Evolutionary conservation across 2,113 vertebrate species (phyloP).

Genomic region (Pseudorhombus dupliciocellatus): DNA sequence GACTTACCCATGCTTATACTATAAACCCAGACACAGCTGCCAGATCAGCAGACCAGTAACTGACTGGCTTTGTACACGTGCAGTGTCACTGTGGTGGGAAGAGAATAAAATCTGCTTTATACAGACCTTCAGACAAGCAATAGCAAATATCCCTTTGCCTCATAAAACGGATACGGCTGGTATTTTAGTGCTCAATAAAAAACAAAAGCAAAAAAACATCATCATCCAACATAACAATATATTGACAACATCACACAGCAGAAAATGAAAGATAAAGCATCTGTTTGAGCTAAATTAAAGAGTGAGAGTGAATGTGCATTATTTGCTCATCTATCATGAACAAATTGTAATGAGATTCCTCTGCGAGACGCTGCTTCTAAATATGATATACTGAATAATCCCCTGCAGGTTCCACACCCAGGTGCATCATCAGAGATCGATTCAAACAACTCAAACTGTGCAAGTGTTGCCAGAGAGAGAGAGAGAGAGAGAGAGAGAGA

Average conservation of each 20-base stretch:
- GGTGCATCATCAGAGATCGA: slow-evolving; percentile 34
- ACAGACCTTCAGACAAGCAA: slow-evolving; percentile 10
- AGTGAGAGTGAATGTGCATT: slow-evolving; percentile 10
- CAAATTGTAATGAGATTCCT: slow-evolving; percentile 42
- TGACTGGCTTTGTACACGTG: slow-evolving; percentile 35
- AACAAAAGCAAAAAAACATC: background rate
- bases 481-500: no score
- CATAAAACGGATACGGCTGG: slow-evolving; percentile 7
- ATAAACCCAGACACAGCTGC: slow-evolving; percentile 47
- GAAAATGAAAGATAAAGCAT: slow-evolving; percentile 29
- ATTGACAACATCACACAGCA: slow-evolving; percentile 1
- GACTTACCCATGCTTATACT: slow-evolving; percentile 39
- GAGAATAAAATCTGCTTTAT: slow-evolving; percentile 32
- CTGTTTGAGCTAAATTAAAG: background rate
- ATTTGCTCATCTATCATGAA: slow-evolving; percentile 30
- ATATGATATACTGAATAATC: slow-evolving; percentile 45
- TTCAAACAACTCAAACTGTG: slow-evolving; percentile 26
- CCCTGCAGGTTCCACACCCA: slow-evolving; percentile 21
- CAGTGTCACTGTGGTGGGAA: slow-evolving; percentile 8
- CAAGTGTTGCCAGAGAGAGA: slow-evolving; percentile 37
- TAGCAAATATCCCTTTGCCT: slow-evolving; percentile 5
- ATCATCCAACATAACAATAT: slow-evolving; percentile 16
- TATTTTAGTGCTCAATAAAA: slow-evolving; percentile 9
- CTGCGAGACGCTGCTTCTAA: slow-evolving; percentile 31
- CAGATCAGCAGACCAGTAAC: slow-evolving; percentile 37